phyloP scores from a whole-genome alignment of 2,888 invertebrate species.

The Pristionchus fissidentatus region DNA sequence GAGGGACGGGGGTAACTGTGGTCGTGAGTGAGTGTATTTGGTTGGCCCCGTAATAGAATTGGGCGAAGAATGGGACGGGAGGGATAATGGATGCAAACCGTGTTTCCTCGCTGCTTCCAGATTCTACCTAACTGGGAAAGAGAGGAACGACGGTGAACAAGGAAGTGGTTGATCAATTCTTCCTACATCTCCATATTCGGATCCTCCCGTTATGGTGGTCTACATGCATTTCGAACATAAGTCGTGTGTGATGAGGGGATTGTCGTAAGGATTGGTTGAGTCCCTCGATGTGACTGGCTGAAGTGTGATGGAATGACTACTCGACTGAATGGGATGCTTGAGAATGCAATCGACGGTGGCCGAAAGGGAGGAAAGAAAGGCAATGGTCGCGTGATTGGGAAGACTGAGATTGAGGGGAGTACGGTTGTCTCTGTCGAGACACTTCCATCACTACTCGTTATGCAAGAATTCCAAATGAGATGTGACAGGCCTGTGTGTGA shows the following conservation, averaged over 20 bases:
- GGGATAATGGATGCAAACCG: slow-evolving; percentile 29
- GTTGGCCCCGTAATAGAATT: slow-evolving; percentile 24
- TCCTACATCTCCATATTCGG: no score
- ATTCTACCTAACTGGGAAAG: background rate
- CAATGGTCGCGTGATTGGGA: no score
- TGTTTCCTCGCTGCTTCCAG: background rate
- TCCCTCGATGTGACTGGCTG: no score
- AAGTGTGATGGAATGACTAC: background rate
- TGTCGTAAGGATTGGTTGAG: background rate
- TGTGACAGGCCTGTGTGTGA: no score
- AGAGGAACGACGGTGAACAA: background rate
- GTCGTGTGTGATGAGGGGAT: background rate
- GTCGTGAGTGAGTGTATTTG: slow-evolving; percentile 20
- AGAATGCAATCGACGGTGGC: slow-evolving; percentile 20
- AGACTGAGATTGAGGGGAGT: no score
- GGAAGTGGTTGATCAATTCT: background rate
- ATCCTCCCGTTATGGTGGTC: no score
- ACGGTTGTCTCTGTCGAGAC: no score
- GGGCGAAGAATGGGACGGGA: background rate
- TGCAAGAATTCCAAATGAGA: no score
- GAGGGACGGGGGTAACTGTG: background rate
- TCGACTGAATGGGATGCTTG: slow-evolving; percentile 19
- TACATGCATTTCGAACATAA: background rate
- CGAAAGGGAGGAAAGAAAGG: background rate
- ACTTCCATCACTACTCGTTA: no score